Evolutionary conservation across 2,797 vertebrate species (phyloP).

Genomic region (Muscicapa striata): DNA sequence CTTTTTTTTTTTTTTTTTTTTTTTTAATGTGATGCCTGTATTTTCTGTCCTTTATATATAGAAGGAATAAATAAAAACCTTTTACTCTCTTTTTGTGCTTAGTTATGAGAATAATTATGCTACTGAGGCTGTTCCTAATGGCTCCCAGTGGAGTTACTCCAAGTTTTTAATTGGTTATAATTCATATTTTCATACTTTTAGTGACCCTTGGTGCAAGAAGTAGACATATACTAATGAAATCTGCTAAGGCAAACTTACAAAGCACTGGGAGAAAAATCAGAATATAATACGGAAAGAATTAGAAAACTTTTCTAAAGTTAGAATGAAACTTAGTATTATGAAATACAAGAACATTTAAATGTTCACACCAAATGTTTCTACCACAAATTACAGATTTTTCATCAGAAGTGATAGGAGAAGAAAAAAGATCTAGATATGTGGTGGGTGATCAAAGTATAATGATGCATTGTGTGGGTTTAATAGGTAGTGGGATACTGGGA

Average conservation of each 20-base stretch:
- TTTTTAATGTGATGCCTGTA: background rate
- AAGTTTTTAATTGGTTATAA: background rate
- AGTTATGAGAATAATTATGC: background rate
- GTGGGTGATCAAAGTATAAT: background rate
- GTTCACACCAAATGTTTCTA: background rate
- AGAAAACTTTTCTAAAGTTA: background rate
- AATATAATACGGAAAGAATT: background rate
- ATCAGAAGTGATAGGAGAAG: background rate
- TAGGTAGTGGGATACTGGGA: background rate
- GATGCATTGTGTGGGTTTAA: background rate
- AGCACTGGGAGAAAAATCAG: background rate
- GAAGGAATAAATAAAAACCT: background rate
- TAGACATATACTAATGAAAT: background rate
- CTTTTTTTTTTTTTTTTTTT: background rate
- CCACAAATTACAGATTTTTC: background rate
- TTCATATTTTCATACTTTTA: conserved; percentile 8
- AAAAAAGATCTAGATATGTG: background rate
- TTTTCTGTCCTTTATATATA: background rate
- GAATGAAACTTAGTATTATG: background rate
- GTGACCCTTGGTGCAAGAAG: background rate
- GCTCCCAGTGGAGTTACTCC: conserved; percentile 1
- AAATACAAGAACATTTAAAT: background rate
- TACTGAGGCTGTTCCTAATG: background rate
- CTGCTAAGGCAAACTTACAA: background rate
- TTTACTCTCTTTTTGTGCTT: background rate